Percentiles rank a stretch among this genome's conserved stretches.
Conservation (phyloP, 2,113 vertebrate species). For the Dasyornis broadbenti region DNA sequence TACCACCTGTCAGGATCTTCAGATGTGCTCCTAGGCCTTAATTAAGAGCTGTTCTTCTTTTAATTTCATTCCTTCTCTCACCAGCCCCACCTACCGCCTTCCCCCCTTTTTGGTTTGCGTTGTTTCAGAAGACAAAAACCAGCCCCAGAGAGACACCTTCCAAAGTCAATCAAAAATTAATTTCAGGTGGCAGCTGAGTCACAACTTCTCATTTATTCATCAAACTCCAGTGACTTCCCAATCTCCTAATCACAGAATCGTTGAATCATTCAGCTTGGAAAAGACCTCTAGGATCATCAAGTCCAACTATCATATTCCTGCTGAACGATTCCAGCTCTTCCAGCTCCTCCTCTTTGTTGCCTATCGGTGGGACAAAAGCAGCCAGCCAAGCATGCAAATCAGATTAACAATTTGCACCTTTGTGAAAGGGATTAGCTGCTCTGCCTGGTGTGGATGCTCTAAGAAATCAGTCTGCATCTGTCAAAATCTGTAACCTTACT, state of each 20-base stretch:
- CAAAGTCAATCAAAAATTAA: conserved; percentile 60
- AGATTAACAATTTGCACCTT: conserved; percentile 67
- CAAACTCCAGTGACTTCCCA: conserved; percentile 10
- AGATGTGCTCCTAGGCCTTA: conserved; percentile 40
- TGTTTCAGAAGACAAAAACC: conserved; percentile 41
- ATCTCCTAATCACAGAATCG: neutral
- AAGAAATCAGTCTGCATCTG: conserved; percentile 57
- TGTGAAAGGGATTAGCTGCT: conserved; percentile 52
- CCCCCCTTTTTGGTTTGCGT: neutral
- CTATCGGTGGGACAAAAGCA: conserved; percentile 18
- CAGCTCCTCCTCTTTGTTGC: neutral
- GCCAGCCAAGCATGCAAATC: conserved; percentile 59
- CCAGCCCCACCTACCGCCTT: conserved; percentile 13
- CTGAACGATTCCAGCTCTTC: neutral
- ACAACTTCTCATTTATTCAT: conserved; percentile 60
- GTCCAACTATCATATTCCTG: neutral
- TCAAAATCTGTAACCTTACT: conserved; percentile 50
- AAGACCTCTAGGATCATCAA: neutral
- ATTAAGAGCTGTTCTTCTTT: conserved; percentile 65
- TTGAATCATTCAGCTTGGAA: neutral
- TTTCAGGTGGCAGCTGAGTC: conserved; percentile 51
- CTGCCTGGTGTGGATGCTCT: conserved; percentile 35
- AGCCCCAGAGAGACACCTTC: conserved; percentile 13
- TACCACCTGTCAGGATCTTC: conserved; percentile 36
- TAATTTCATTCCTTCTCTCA: conserved; percentile 37